Conservation (phyloP, 1,140 invertebrate genomes). For the Drosophila grimshawi region DNA sequence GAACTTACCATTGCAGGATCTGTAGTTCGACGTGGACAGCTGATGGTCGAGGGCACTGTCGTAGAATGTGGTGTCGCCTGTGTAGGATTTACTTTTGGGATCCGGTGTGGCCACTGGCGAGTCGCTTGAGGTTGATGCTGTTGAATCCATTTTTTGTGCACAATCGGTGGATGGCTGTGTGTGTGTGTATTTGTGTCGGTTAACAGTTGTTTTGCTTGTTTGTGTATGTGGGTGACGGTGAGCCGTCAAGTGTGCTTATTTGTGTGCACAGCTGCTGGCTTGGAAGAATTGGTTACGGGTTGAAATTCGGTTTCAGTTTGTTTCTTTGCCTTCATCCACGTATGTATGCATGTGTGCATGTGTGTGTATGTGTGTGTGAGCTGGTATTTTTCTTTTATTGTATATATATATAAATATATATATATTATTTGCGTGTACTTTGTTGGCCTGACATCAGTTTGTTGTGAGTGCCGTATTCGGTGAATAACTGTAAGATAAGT, state of each 20-base stretch:
- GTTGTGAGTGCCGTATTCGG: conserved; percentile 26
- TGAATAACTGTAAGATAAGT: conserved; percentile 51
- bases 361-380: background rate
- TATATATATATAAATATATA: background rate
- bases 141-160: conserved; percentile 60
- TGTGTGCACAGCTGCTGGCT: conserved; percentile 57
- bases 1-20: conserved; percentile 74
- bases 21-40: conserved; percentile 65
- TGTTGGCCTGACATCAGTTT: conserved; percentile 23
- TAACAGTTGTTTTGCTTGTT: conserved; percentile 4
- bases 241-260: conserved; percentile 13
- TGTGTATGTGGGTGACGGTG: conserved; percentile 3
- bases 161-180: conserved; percentile 24
- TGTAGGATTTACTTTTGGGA: conserved; percentile 45
- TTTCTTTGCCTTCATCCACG: conserved; percentile 30
- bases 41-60: conserved; percentile 75
- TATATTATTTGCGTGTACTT: conserved; percentile 30
- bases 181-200: background rate
- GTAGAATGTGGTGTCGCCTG: conserved; percentile 64
- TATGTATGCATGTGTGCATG: conserved; percentile 20
- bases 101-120: conserved; percentile 52
- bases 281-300: conserved; percentile 74
- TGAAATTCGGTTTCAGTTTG: conserved; percentile 69
- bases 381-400: conserved; percentile 5
- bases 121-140: conserved; percentile 60